Conservation (phyloP, 2,888 invertebrate species). For the Amblyteles armatorius region DNA sequence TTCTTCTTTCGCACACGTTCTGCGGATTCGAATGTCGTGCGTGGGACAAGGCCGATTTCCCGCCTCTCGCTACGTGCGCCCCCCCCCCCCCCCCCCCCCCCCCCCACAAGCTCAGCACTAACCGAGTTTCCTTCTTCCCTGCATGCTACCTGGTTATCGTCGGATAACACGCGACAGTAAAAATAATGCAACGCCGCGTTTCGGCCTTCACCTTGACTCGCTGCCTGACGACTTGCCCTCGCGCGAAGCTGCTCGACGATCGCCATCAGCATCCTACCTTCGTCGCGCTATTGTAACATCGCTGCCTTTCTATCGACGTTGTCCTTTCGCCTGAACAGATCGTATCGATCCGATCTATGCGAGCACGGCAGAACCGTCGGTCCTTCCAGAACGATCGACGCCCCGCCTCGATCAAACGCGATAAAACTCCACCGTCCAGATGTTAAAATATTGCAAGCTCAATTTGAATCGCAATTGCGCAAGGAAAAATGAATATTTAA, state of each 20-base stretch:
- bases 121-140: conserved; percentile 17
- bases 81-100: not conserved
- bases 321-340: not conserved
- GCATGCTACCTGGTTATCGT: conserved; percentile 57
- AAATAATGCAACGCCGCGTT: conserved; percentile 55
- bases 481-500: not conserved
- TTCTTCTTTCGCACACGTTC: not conserved
- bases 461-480: not conserved
- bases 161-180: conserved; percentile 56
- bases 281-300: not conserved
- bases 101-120: not conserved
- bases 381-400: conserved; percentile 19
- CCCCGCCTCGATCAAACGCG: not conserved
- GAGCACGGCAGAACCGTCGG: conserved; percentile 12
- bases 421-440: conserved; percentile 10
- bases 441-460: conserved; percentile 1
- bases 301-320: not conserved
- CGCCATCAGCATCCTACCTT: conserved; percentile 2
- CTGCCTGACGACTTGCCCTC: conserved; percentile 22
- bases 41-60: not conserved
- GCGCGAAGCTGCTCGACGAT: conserved; percentile 8
- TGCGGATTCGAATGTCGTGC: not conserved
- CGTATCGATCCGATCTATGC: conserved; percentile 11
- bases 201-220: conserved; percentile 62
- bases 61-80: not conserved